Evolutionary conservation across 2,888 invertebrate species (phyloP).

Genomic region (Eupithecia exiguata): DNA sequence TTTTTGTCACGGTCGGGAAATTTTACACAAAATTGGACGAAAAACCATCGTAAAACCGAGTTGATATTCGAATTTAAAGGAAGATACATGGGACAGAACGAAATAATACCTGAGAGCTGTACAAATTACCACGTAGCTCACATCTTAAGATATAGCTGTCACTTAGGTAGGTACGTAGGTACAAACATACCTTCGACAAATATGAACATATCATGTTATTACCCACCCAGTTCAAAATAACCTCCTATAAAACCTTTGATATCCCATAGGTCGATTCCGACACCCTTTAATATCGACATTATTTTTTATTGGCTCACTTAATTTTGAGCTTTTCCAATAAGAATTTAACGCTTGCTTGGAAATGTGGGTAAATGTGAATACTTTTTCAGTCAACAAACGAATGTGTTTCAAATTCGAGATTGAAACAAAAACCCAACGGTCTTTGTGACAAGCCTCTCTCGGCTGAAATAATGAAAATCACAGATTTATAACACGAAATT

Average conservation of each 20-base stretch:
- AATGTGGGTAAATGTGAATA: slow-evolving; percentile 5
- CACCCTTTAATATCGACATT: slow-evolving; percentile 64
- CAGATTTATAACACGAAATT: slow-evolving; percentile 50
- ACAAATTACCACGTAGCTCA: not conserved
- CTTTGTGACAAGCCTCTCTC: slow-evolving; percentile 14
- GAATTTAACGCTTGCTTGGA: slow-evolving; percentile 21
- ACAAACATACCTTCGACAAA: not conserved
- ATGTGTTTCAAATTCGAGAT: not conserved
- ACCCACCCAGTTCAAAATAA: slow-evolving; percentile 36
- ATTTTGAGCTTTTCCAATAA: slow-evolving; percentile 53
- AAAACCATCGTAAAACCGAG: not conserved
- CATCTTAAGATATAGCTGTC: not conserved
- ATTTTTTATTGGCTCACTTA: slow-evolving; percentile 66
- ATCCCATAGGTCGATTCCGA: slow-evolving; percentile 55
- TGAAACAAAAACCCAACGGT: slow-evolving; percentile 15
- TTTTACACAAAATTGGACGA: not conserved
- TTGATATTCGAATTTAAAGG: not conserved
- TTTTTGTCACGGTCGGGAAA: slow-evolving; percentile 18
- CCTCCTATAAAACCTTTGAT: slow-evolving; percentile 42
- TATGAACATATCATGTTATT: slow-evolving; percentile 2
- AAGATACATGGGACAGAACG: not conserved
- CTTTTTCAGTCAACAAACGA: not conserved
- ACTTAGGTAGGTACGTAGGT: not conserved
- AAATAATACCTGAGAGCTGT: not conserved
- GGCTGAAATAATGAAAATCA: slow-evolving; percentile 43